phyloP scores from a whole-genome alignment of 2,888 invertebrate species.

The Agrochola lota region DNA sequence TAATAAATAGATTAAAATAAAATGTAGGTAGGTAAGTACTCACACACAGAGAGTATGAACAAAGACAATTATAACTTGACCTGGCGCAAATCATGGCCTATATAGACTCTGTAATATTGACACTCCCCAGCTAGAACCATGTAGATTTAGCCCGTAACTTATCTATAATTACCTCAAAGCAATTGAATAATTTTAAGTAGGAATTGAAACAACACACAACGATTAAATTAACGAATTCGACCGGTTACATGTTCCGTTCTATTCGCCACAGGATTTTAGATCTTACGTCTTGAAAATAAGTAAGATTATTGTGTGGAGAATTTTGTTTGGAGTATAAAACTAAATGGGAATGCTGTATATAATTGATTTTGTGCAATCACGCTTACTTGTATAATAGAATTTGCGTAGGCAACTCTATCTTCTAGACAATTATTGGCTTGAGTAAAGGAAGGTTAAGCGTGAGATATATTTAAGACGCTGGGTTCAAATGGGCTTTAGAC shows the following conservation, averaged over 20 bases:
- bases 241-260: slow-evolving; percentile 35
- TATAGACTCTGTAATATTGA: slow-evolving; percentile 8
- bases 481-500: slow-evolving; percentile 49
- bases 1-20: neutral
- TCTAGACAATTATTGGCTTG: slow-evolving; percentile 60
- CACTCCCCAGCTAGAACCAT: slow-evolving; percentile 35
- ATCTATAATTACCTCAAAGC: slow-evolving; percentile 54
- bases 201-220: slow-evolving; percentile 59
- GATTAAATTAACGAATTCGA: slow-evolving; percentile 62
- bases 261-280: neutral
- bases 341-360: slow-evolving; percentile 56
- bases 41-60: too few relatives aligned
- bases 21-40: neutral
- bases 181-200: slow-evolving; percentile 64
- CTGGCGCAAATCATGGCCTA: slow-evolving; percentile 14
- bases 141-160: slow-evolving; percentile 52
- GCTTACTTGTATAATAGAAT: slow-evolving; percentile 66
- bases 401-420: slow-evolving; percentile 62
- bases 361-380: slow-evolving; percentile 66
- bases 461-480: slow-evolving; percentile 34
- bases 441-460: slow-evolving; percentile 39
- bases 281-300: neutral
- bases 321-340: slow-evolving; percentile 48
- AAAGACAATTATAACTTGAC: slow-evolving; percentile 12
- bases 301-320: neutral